These are phyloP conservation scores for Acrocyrtus sp. DNA, from an alignment of 2,888 invertebrate species.

Conservation along the genomic window DNA sequence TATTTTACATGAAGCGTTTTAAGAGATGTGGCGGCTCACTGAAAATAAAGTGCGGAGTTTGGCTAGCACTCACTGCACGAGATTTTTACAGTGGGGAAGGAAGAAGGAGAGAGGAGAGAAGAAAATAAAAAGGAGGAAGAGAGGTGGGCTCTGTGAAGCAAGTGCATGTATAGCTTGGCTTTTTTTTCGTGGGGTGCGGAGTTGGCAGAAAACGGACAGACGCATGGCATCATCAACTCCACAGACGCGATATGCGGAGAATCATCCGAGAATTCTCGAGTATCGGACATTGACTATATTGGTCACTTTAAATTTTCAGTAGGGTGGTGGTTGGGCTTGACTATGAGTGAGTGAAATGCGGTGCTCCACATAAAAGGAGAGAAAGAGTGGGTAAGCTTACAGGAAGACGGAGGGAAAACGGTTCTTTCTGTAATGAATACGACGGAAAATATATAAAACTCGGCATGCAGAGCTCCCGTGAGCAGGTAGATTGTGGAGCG, in stretches of 20 bases:
- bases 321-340: neutral
- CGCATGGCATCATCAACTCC: slow-evolving; percentile 43
- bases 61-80: neutral
- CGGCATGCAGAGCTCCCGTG: too few species aligned
- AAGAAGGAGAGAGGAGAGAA: neutral
- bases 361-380: slow-evolving; percentile 24
- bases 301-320: slow-evolving; percentile 49
- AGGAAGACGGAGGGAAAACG: neutral
- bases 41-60: neutral
- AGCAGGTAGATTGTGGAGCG: too few species aligned
- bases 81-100: slow-evolving; percentile 9
- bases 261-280: slow-evolving; percentile 54
- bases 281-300: slow-evolving; percentile 53
- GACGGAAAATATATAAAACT: too few species aligned
- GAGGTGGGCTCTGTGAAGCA: slow-evolving; percentile 42
- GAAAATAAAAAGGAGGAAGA: slow-evolving; percentile 8
- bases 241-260: slow-evolving; percentile 44
- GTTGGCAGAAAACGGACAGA: slow-evolving; percentile 10
- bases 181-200: neutral
- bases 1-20: neutral
- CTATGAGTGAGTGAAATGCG: neutral
- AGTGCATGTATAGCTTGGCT: too few species aligned
- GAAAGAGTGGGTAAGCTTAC: too few species aligned
- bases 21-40: neutral
- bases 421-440: too few species aligned